A percentile compares a stretch with the other conserved stretches of the same genome.
These are phyloP conservation scores for Percina caprodes DNA, from an alignment of 2,113 vertebrate species.

Conservation along the genomic window DNA sequence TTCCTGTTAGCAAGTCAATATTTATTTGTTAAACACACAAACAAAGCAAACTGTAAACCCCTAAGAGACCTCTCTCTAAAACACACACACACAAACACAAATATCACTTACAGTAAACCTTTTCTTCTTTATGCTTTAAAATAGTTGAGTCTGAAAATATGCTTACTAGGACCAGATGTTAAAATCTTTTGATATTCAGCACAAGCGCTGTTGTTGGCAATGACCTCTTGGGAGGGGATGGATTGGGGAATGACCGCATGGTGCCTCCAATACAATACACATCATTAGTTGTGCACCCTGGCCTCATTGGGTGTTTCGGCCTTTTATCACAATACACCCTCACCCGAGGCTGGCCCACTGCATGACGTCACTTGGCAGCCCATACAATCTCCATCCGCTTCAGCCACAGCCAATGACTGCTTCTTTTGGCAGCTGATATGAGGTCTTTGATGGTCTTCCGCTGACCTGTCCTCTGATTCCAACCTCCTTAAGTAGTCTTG, in stretches of 20 bases:
- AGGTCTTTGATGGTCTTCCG: background rate
- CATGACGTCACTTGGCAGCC: background rate
- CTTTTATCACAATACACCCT: too few species aligned
- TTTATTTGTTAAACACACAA: constrained; percentile 12
- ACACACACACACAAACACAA: background rate
- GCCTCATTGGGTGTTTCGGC: too few species aligned
- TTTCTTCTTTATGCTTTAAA: background rate
- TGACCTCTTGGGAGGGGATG: too few species aligned
- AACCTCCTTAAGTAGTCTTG: background rate
- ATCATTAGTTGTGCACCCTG: too few species aligned
- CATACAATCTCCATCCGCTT: background rate
- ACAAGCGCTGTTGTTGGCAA: too few species aligned
- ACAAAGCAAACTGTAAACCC: constrained; percentile 4
- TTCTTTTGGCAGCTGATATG: background rate
- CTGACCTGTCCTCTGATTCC: background rate
- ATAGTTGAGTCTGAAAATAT: background rate
- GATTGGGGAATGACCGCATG: too few species aligned
- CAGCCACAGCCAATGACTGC: background rate
- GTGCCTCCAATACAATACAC: too few species aligned
- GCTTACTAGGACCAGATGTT: too few species aligned
- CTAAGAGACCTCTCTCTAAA: background rate
- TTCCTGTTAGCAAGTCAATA: background rate
- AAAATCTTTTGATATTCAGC: too few species aligned
- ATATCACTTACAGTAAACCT: background rate
- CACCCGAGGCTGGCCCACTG: too few species aligned